Base-by-base conservation (phyloP, 2,113 vertebrate species). In the Phodopus roborovskii region DNA sequence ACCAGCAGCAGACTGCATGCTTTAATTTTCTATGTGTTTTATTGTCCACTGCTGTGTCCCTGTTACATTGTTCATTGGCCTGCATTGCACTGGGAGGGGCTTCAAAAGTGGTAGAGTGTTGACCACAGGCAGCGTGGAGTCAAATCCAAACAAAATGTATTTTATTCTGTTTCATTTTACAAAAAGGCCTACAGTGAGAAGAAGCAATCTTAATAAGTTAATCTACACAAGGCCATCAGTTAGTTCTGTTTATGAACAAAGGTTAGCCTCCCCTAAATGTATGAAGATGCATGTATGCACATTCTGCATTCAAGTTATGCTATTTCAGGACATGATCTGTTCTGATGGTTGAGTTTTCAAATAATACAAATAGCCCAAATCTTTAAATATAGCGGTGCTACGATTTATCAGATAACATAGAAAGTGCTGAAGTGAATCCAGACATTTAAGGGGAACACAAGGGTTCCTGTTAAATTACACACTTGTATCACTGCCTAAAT, bases 361-460 rank as follows among this genome's bases (percentile, higher is more conserved):
- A 95, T 93, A 91, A 90, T 98, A 90, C 97, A 97, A 92, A 98
- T 94, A 97, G 94, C 96, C 98, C 98, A 97, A 96, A 97, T 97
- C 96, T 97, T 97, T 97, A 97, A 98, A 97, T 94, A 94, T 83
- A 98, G 98, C 62, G 98, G 97, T 98, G 98, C 93, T 93, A 98
- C 96, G 84, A 94, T 96, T 91, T 97, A 97, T 87, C 60, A 91
- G 98, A 97, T 82, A 78, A 88, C 97, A 96, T 81, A 97, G 97
- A 90, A 92, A 98, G 92, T 95, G 95, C 96, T 94, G 90, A 94
- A 94, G 93, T 92, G 83, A 97, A 90, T 96, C 78, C 96, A 92
- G 92, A 91, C 82, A 58, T 85, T 97, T 94, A 60, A 50, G 90
- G 97, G 87, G 93, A 94, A 88, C 79, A 88, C 53, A 96, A 96